A percentile compares a stretch with the other conserved stretches of the same genome.
These are phyloP conservation scores for Acromyrmex echinatior DNA, from an alignment of 1,140 invertebrate genomes.

Conservation along the genomic window DNA sequence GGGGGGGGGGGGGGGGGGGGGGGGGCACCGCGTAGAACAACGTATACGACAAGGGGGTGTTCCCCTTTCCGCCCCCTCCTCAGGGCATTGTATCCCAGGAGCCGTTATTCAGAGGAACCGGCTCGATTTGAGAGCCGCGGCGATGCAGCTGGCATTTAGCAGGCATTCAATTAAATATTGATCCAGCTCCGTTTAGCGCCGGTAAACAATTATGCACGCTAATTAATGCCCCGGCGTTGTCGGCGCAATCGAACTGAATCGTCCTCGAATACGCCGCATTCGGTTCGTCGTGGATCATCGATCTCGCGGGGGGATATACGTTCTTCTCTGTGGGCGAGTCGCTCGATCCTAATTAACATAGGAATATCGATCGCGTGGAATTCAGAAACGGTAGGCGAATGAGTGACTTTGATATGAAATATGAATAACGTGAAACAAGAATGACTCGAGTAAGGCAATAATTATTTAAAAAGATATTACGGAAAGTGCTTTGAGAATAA, in stretches of 20 bases:
- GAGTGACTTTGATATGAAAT: conserved; percentile 21
- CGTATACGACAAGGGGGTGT: conserved; percentile 65
- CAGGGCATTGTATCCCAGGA: conserved; percentile 70
- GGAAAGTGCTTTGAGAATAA: background rate
- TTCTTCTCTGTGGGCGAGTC: conserved; percentile 42
- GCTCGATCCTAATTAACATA: conserved; percentile 70
- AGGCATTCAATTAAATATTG: conserved; percentile 87
- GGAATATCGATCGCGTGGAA: conserved; percentile 10
- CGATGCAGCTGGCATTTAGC: conserved; percentile 85
- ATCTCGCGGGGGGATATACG: conserved; percentile 57
- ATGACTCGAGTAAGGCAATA: background rate
- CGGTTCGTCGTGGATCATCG: conserved; percentile 70
- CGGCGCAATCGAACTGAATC: conserved; percentile 83
- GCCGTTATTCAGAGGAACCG: conserved; percentile 79
- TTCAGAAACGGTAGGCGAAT: background rate
- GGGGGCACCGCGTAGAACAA: conserved; percentile 56
- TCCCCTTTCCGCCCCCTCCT: conserved; percentile 31
- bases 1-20: background rate
- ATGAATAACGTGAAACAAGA: conserved; percentile 32
- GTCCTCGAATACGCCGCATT: conserved; percentile 71
- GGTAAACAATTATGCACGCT: conserved; percentile 86
- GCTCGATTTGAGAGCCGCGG: conserved; percentile 82
- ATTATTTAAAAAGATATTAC: conserved; percentile 19
- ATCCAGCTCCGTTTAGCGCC: conserved; percentile 84
- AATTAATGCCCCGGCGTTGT: conserved; percentile 85